Percentiles rank a stretch among this genome's conserved stretches.
Conservation (phyloP, 2,888 invertebrate genomes). For the Acrocera orbiculus region DNA sequence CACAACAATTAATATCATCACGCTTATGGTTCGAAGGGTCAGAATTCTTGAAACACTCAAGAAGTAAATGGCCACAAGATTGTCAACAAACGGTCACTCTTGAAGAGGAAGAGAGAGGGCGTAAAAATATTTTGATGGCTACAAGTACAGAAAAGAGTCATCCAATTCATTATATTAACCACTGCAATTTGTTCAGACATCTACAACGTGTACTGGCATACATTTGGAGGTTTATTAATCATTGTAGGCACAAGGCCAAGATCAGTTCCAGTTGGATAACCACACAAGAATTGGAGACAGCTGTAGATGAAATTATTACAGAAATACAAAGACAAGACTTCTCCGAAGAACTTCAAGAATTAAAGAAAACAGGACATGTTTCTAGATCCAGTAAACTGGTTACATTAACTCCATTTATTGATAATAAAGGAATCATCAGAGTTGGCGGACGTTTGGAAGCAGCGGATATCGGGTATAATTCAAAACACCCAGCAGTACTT, state of each 20-base stretch:
- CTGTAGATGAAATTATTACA: too few relatives aligned
- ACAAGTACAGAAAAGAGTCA: too few relatives aligned
- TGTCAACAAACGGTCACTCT: too few relatives aligned
- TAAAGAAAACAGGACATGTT: background rate
- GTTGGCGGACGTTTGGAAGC: conserved; percentile 16
- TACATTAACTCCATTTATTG: conserved; percentile 11
- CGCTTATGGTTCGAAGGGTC: background rate
- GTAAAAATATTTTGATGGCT: too few relatives aligned
- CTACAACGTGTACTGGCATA: too few relatives aligned
- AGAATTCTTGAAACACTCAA: background rate
- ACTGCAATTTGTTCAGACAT: too few relatives aligned
- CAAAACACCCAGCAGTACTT: conserved; percentile 14
- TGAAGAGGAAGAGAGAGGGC: too few relatives aligned
- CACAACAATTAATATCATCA: background rate
- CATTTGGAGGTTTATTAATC: too few relatives aligned
- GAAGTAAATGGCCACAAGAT: too few relatives aligned
- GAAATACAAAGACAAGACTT: background rate
- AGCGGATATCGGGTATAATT: conserved; percentile 9
- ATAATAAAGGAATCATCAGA: conserved; percentile 13
- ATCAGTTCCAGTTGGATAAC: too few relatives aligned
- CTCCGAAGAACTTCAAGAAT: background rate
- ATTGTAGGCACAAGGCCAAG: too few relatives aligned
- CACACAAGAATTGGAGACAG: background rate
- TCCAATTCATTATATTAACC: too few relatives aligned
- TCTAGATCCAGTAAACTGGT: background rate